Percentiles rank a stretch among this genome's conserved stretches.
These are phyloP conservation scores for Leucophenga montana DNA, from an alignment of 2,888 invertebrate genomes.

Conservation along the genomic window DNA sequence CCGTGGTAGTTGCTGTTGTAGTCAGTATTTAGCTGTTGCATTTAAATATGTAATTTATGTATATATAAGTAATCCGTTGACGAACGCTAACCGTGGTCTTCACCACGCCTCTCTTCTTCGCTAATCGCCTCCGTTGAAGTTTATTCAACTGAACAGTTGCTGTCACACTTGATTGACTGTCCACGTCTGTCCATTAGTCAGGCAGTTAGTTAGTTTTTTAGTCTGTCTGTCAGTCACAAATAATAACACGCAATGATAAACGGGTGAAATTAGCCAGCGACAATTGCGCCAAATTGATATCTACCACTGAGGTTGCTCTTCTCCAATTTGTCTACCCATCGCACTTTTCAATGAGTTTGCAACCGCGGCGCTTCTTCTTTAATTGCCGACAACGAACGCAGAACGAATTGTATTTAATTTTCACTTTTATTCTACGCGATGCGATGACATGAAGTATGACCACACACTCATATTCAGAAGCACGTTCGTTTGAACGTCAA, in stretches of 20 bases:
- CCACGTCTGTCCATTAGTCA: constrained; percentile 10
- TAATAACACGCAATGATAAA: constrained; percentile 26
- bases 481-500: too few relatives aligned
- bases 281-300: constrained; percentile 17
- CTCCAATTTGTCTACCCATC: constrained; percentile 40
- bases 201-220: not conserved
- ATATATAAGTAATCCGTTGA: too few relatives aligned
- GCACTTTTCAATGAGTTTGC: constrained; percentile 21
- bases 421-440: constrained; percentile 61
- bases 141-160: constrained; percentile 22
- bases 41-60: too few relatives aligned
- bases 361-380: not conserved
- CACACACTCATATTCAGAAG: not conserved
- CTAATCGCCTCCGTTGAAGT: not conserved
- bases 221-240: not conserved
- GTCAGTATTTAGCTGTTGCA: not conserved
- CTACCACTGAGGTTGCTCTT: not conserved
- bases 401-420: constrained; percentile 44
- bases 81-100: too few relatives aligned
- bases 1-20: not conserved
- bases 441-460: not conserved
- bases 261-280: constrained; percentile 43
- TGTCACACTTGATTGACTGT: constrained; percentile 47
- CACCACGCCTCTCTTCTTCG: too few relatives aligned
- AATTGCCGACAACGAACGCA: constrained; percentile 22